These are phyloP conservation scores for Drosophila simulans DNA, from an alignment of 1,140 invertebrate genomes.

Conservation along the genomic window DNA sequence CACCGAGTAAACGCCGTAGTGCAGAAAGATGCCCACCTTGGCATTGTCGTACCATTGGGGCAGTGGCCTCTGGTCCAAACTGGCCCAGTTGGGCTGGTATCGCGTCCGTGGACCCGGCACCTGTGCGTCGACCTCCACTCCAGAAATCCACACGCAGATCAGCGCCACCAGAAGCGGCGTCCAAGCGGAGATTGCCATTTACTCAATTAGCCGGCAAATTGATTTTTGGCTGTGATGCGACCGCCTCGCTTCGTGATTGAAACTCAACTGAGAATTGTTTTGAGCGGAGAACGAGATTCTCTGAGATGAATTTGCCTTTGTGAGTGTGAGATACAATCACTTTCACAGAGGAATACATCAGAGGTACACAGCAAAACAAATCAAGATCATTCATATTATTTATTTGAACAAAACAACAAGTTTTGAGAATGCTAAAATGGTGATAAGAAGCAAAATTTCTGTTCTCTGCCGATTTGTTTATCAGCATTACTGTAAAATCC, in stretches of 20 bases:
- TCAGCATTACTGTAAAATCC: slow-evolving; percentile 36
- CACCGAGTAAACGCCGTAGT: slow-evolving; percentile 97
- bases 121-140: slow-evolving; percentile 11
- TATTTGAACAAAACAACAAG: no score
- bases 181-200: slow-evolving; percentile 44
- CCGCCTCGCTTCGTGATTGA: slow-evolving; percentile 16
- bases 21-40: slow-evolving; percentile 96
- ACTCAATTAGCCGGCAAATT: slow-evolving; percentile 23
- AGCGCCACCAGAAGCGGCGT: slow-evolving; percentile 20
- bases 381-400: no score
- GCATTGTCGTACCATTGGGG: slow-evolving; percentile 95
- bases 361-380: slow-evolving; percentile 1
- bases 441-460: slow-evolving; percentile 26
- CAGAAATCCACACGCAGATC: slow-evolving; percentile 11
- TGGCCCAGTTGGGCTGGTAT: slow-evolving; percentile 91
- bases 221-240: background rate
- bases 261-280: slow-evolving; percentile 22
- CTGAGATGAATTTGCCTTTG: slow-evolving; percentile 1
- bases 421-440: background rate
- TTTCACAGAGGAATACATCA: background rate
- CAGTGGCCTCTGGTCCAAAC: slow-evolving; percentile 92
- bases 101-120: slow-evolving; percentile 49
- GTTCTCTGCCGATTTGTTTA: slow-evolving; percentile 7
- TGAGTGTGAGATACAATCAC: background rate
- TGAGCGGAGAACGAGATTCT: background rate